Conservation (phyloP, 2,113 vertebrate species). For the Xenopus laevis region DNA sequence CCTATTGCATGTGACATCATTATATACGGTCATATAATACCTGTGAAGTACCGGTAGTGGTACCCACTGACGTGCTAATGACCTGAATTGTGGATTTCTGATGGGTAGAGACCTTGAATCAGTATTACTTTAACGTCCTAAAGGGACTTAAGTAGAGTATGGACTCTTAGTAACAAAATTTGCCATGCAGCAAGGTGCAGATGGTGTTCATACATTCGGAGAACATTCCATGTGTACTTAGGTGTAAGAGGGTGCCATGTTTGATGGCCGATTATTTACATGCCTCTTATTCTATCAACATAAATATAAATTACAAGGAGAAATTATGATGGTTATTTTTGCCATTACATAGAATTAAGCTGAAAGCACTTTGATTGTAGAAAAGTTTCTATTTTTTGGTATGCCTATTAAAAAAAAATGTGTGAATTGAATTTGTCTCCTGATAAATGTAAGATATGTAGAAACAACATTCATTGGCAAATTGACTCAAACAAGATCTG, state of each 20-base stretch:
- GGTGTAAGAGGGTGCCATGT: not conserved
- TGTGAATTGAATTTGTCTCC: slow-evolving; percentile 17
- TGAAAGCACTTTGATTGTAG: slow-evolving; percentile 39
- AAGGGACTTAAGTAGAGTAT: not conserved
- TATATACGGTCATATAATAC: not conserved
- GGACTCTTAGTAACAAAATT: not conserved
- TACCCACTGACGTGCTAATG: not conserved
- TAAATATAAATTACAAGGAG: not conserved
- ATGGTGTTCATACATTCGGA: not conserved
- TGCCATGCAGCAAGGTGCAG: not conserved
- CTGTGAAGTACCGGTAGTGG: not conserved
- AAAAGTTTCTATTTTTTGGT: slow-evolving; percentile 31
- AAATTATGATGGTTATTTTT: not conserved
- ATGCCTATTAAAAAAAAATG: not conserved
- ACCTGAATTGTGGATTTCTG: not conserved
- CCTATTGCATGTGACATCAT: slow-evolving; percentile 10
- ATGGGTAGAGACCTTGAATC: not conserved
- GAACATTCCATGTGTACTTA: not conserved
- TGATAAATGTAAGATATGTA: not conserved
- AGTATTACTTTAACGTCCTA: not conserved
- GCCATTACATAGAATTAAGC: slow-evolving; percentile 9
- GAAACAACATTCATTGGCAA: not conserved
- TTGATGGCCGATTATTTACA: too few relatives aligned
- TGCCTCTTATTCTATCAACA: not conserved
- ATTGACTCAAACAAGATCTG: not conserved